These are phyloP conservation scores for Poecilobothrus nobilitatus DNA, from an alignment of 2,888 invertebrate species.

Conservation along the genomic window DNA sequence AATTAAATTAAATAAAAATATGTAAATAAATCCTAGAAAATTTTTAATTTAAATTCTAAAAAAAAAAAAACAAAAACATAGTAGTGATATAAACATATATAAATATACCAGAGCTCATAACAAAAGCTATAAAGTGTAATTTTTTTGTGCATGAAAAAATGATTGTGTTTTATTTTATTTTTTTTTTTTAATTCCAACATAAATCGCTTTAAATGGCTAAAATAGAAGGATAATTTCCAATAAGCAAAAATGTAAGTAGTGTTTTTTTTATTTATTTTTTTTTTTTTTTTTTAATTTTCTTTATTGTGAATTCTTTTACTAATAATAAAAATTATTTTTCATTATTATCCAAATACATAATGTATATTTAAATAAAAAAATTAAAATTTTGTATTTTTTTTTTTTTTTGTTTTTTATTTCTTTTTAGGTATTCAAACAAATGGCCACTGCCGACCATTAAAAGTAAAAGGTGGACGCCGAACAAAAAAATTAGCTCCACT, in stretches of 20 bases:
- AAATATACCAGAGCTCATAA: background rate
- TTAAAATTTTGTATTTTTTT: too few relatives aligned
- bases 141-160: background rate
- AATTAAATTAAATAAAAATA: too few relatives aligned
- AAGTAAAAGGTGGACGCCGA: background rate
- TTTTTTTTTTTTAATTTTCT: background rate
- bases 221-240: background rate
- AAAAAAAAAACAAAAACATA: too few relatives aligned
- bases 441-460: background rate
- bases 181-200: background rate
- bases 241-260: background rate
- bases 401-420: background rate
- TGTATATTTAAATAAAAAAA: background rate
- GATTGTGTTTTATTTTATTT: background rate
- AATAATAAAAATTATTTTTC: too few relatives aligned
- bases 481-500: background rate
- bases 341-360: background rate
- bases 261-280: background rate
- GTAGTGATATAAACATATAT: background rate
- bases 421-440: background rate
- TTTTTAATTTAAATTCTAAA: too few relatives aligned
- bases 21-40: too few relatives aligned
- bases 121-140: background rate
- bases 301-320: background rate
- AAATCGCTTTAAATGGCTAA: background rate